These are phyloP conservation scores for Himalopsyche tibetana DNA, from an alignment of 2,888 invertebrate species.

Conservation along the genomic window DNA sequence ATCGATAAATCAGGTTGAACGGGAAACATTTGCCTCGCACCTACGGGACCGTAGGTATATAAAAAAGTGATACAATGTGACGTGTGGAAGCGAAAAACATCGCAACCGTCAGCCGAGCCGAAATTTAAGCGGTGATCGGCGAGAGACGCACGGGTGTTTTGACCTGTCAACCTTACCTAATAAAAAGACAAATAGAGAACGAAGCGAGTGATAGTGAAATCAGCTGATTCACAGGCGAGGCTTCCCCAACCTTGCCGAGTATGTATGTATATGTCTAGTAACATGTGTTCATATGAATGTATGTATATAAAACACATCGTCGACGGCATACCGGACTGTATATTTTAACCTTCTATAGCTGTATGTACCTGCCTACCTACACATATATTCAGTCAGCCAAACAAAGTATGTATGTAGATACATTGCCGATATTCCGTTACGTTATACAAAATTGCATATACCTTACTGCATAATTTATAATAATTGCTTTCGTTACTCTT, in stretches of 20 bases:
- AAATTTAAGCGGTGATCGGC: slow-evolving; percentile 21
- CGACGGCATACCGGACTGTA: slow-evolving; percentile 54
- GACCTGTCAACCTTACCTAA: slow-evolving; percentile 56
- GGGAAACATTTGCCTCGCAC: background rate
- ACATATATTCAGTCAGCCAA: background rate
- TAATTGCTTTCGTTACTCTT: background rate
- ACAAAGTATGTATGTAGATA: background rate
- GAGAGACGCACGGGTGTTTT: slow-evolving; percentile 48
- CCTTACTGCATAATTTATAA: background rate
- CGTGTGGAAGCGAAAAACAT: background rate
- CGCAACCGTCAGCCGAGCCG: slow-evolving; percentile 19
- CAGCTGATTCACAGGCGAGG: slow-evolving; percentile 62
- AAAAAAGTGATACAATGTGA: background rate
- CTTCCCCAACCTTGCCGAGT: slow-evolving; percentile 62
- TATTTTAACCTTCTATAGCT: slow-evolving; percentile 55
- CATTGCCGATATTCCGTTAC: background rate
- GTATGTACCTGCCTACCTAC: slow-evolving; percentile 42
- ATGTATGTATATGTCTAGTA: background rate
- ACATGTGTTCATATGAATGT: slow-evolving; percentile 29
- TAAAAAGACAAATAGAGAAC: slow-evolving; percentile 63
- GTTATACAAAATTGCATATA: background rate
- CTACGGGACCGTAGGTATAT: too few species aligned
- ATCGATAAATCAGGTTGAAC: background rate
- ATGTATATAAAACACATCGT: slow-evolving; percentile 6
- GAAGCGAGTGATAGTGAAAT: slow-evolving; percentile 59